Base-by-base conservation (phyloP, 2,888 invertebrate species). In the Eupithecia pulchellata region DNA sequence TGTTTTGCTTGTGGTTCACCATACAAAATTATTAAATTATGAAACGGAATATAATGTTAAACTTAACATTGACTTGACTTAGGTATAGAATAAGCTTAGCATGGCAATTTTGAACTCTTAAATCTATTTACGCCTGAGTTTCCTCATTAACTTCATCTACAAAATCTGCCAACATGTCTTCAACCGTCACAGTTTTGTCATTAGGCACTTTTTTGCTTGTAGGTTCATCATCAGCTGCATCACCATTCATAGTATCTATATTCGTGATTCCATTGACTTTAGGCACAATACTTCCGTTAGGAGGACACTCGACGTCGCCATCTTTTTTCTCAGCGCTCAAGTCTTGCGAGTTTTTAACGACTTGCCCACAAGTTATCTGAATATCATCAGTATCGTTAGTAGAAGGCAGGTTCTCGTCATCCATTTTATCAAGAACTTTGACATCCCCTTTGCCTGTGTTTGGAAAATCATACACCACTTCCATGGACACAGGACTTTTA, bases 91-190 rank as follows among this genome's bases (percentile, higher is more conserved):
- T 25, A 11, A 25, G 11, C 20, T 72, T 72, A 63, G 68, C 72
- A 69, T 63, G 60, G 64, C 36, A 66, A 60, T 39, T 8, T 25
- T 60, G 6, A 47, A 20, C 3, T 9, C 27, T 4, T 30, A 47
- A 63, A 52, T 17, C 36, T 63, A 64, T 55, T 76, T 79, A 83
- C 64, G 77, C 79, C 78, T 83, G 81, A 25, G 73, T 77, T 71
- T 86, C 85, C 68, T 91, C 91, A 78, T 84, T 86, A 3, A 93
- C 89, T 86, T 94, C 93, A 73, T 94, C 93, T 5, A 94, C 93
- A 78, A 94, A 94, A 82, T 93, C 93, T 20, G 92, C 93, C 71
- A 94, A 77, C 93, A 94, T 94, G 73, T 92, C 93, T 77, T 92
- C 92, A 4, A 93, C 89, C 8, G 82, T 82, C 2, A 84, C 78